Base-by-base conservation (phyloP, 2,113 vertebrate species). In the Hippocampus guttulatus region DNA sequence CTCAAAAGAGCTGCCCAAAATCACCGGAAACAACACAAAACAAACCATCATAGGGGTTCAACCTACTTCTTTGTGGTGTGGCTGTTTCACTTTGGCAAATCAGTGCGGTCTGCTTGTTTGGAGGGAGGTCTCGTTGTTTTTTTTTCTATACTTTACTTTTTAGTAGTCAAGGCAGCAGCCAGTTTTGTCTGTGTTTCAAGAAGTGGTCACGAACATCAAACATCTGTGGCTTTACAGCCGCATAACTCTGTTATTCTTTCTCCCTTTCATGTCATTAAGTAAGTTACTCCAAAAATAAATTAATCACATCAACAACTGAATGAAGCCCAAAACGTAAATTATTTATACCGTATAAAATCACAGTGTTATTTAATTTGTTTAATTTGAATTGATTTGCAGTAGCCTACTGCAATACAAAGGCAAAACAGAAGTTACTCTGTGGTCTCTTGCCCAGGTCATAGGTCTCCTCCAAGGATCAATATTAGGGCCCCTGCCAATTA, bases 41-140 rank as follows among this genome's bases (percentile, higher is more conserved):
- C 15, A 27, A 25, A 20, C 12, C 54, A 1, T 12, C 45, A 8
- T 57, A 64, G 27, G 38, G 2, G 77, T 86, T 80, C 64, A 33
- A 27, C 74, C 62, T 67, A 84, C 81, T 77, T 86, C 68, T 74
- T 58, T 83, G 62, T 67, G 75, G 49, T 71, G 21, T 9, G n/a
- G 21, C 12, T 33, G 69, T 83, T 84, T 81, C 83, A 40, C 58
- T 73, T 78, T 63, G 16, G 15, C 27, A 21, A 33, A 6, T 12
- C 27, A 21, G 40, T 49, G 47, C 11, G 4, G 47, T 14, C 47
- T 49, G 16, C 47, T 58, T 33, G 23, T 4, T 20, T 47, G 64
- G 63, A 21, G 38, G 30, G 21, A 41, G 58, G 40, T 18, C 47
- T 49, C 45, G 27, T 52, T 1, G 0, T 2, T 9, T 27, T 23